Base-by-base conservation (phyloP, 2,113 vertebrate species). In the Sula dactylatra region DNA sequence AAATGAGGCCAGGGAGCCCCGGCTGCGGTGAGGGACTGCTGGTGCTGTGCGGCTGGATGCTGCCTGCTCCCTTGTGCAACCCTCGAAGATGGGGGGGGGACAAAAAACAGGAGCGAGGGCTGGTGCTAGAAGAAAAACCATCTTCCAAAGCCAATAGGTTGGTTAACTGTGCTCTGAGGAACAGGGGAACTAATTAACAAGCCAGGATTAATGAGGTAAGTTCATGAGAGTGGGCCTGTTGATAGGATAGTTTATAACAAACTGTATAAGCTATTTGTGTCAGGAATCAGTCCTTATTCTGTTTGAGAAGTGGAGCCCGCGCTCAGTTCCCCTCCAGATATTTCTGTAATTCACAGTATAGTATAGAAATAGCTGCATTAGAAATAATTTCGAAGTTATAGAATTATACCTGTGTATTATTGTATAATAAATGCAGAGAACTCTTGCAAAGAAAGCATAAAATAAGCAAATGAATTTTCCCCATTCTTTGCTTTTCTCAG, bases 1-100 rank as follows among this genome's bases (percentile, higher is more conserved):
- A 10, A 34, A 67, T 0, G 4, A 88, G 11, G 15, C 15, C 12
- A 3, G 56, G 42, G 50, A 59, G 15, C 19, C 34, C 27, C 1
- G 24, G 40, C 22, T 52, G n/a, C 1, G 4, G 44, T 3, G 54
- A 7, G 20, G n/a, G 6, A 11, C 8, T 14, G 49, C 27, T 34
- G 76, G 32, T 65, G 24, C 66, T 52, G 12, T 1, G 1, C 20
- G 19, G 29, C 59, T 67, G 45, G 45, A 10, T 61, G 38, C 38
- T 69, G 14, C 45, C 6, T 6, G 40, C 47, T 62, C 32, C 27
- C 19, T 70, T 5, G 2, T 32, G 32, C 42, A n/a, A 13, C 27
- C 17, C 20, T 17, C 1, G 0, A 76, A 40, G 6, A 14, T 36
- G 26, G 24, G 24, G 47, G 40, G 32, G 17, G 24, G 38, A 18